Evolutionary conservation across 2,113 vertebrate genomes (phyloP), one percentile per base, ranked within the genome.

Genomic region (Psittacula cyanocephala): DNA sequence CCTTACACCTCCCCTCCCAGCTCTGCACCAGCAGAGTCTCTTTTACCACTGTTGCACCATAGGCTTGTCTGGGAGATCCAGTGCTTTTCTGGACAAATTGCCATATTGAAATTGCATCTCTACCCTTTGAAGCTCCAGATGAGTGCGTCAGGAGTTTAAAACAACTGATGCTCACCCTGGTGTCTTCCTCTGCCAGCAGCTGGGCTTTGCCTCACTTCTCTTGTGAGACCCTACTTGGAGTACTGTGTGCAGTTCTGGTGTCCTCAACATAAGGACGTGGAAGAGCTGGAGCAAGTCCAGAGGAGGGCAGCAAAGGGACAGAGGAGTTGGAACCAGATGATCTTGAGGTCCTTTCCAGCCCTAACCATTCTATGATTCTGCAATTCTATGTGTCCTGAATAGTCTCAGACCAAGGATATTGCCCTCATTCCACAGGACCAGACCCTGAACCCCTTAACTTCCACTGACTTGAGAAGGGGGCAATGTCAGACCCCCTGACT

Each of bases 1-100:
- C 28, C 17, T 84, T 13, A 23, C 23, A 29, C 46, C 33, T 77
- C 39, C 44, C 6, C 28, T 74, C 52, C 33, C 77, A 81, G 28
- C 15, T 67, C 39, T 77, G 35, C 35, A 17, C 12, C 0, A 0
- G 20, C 43, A 39, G 29, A 44, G 27, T 28, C 3, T 1, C 7
- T 78, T 75, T 83, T 16, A 47, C 28, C 16, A 37, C 6, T 8
- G 17, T 39, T 24, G 14, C 25, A 47, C 33, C 13, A 39, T 49
- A 27, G 47, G 18, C 3, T 1, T 81, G 14, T 81, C 77, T 67
- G 19, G 28, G 67, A 81, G 53, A 33, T 28, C 18, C 6, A 6
- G 27, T 33, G 9, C 59, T 89, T 76, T 64, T 69, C 27, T 29
- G 62, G 57, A 47, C 14, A 68, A 25, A 81, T 59, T 72, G 49